Evolutionary conservation across 2,797 vertebrate species (phyloP), one percentile per base, ranked within the genome.

Genomic region (Antrozous pallidus): DNA sequence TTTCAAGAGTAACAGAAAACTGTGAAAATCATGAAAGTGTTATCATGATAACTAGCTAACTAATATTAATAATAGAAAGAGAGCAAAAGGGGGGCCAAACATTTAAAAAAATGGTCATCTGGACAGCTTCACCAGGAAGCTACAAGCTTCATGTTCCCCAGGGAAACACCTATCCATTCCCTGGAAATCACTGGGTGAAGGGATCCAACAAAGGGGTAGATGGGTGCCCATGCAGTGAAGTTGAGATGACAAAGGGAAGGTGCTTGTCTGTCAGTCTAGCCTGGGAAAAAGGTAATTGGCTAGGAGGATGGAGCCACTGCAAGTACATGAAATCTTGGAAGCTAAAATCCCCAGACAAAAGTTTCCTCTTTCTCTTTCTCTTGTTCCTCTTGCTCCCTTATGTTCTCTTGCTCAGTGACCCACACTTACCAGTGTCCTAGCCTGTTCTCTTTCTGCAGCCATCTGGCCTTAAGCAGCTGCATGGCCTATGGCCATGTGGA

Each of bases 1-100:
- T 96, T 94, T 93, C 79, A 33, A 92, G 61, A 94, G 42, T 4
- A 80, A 69, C 51, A 93, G 58, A 96, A 91, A 40, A 9, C 42
- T 71, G 28, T 88, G 49, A 82, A 95, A 94, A 86, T 67, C 10
- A 93, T 63, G 31, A 26, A 73, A 67, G 17, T 67, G n/a, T 67
- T 67, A 20, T 67, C n/a, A 36, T 36, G 33, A 33, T 67, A 8
- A 67, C n/a, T 1, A 36, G 17, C 8, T 67, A 33, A 17, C n/a
- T 36, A 65, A 33, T 65, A 65, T 65, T 18, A 65, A 65, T 33
- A 33, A 65, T 33, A 33, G 17, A 33, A 65, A 65, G 8, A 65
- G 17, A 65, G n/a, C 63, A 65, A 33, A 65, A 33, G 8, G 63
- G 63, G n/a, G 17, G n/a, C 17, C n/a, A 20, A n/a, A 20, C 63